Base-by-base conservation (phyloP, 2,797 vertebrate species). In the Antennarius maculatus region DNA sequence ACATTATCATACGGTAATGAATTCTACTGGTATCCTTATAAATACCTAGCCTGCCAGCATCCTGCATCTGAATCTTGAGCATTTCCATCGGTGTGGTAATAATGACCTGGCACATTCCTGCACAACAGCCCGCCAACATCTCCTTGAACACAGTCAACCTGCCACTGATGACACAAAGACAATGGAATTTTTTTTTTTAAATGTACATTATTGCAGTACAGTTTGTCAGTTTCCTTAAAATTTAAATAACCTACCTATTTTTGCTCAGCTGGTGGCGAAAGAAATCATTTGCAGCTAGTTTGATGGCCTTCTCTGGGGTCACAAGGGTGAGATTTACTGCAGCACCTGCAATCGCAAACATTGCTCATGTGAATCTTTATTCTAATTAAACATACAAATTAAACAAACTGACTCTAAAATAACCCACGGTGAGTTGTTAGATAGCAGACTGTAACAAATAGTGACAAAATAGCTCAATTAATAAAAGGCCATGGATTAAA, bases 61-160 rank as follows among this genome's bases (percentile, higher is more conserved):
- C 95, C 78, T 95, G 95, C 57, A 95, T 73, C 86, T 95, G 94
- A 61, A 95, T 95, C 88, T 95, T 95, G 1, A 95, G 92, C 95
- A 95, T 95, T 80, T 95, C 95, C 94, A 95, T 95, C 0, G 95
- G 95, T 7, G 93, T 95, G 37, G 95, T 95, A 56, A 95, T 54
- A 46, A 91, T 89, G 29, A 95, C 95, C 71, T 95, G 94, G 75
- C 95, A 95, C 86, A 94, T 92, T 56, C 95, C 95, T 28, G 94
- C 94, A 47, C 93, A 94, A 54, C 94, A 95, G 41, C 95, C 95
- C 1, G 94, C 94, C 80, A 95, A 10, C 94, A 95, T 95, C 83
- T 95, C 94, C 80, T 92, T 94, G 39, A 92, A 79, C 34, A 95
- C 89, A 0, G 88, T 94, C 58, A 95, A 74, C 56, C 71, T 91